A percentile compares a stretch with the other conserved stretches of the same genome.
phyloP scores from a whole-genome alignment of 2,797 vertebrate species.

The Pelobates cultripes region DNA sequence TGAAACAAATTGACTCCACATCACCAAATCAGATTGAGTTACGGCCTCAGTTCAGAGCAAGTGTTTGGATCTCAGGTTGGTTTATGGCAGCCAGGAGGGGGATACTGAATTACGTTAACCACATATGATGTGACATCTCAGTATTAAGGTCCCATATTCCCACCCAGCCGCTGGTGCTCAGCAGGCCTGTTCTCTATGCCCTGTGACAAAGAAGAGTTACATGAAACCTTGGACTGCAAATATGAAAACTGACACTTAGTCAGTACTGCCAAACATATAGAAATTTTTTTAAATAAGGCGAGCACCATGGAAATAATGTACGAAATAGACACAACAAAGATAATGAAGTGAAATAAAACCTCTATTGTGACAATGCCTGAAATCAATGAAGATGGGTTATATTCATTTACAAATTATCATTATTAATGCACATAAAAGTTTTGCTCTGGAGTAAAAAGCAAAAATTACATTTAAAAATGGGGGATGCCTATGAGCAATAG shows the following conservation, averaged over 20 bases:
- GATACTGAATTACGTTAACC: background rate
- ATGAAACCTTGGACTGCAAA: background rate
- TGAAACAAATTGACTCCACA: constrained; percentile 53
- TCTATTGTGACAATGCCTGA: too few species aligned
- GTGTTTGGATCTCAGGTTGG: background rate
- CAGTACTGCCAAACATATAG: background rate
- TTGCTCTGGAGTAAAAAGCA: too few species aligned
- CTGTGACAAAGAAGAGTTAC: background rate
- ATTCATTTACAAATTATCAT: too few species aligned
- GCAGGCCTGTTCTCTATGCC: background rate
- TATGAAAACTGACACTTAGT: background rate
- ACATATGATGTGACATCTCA: background rate
- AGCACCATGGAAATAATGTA: background rate
- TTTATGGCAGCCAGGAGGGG: background rate
- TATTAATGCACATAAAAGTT: too few species aligned
- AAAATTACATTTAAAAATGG: too few species aligned
- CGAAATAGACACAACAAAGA: too few species aligned
- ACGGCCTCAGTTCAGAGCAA: constrained; percentile 9
- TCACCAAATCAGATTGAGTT: constrained; percentile 48
- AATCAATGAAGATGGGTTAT: too few species aligned
- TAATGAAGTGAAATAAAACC: too few species aligned
- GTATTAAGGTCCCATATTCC: background rate
- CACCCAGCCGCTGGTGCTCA: background rate
- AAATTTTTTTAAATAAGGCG: background rate
- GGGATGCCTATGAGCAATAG: too few species aligned